Evolutionary conservation across 2,888 invertebrate species (phyloP).

Genomic region (Melanchra persicariae): DNA sequence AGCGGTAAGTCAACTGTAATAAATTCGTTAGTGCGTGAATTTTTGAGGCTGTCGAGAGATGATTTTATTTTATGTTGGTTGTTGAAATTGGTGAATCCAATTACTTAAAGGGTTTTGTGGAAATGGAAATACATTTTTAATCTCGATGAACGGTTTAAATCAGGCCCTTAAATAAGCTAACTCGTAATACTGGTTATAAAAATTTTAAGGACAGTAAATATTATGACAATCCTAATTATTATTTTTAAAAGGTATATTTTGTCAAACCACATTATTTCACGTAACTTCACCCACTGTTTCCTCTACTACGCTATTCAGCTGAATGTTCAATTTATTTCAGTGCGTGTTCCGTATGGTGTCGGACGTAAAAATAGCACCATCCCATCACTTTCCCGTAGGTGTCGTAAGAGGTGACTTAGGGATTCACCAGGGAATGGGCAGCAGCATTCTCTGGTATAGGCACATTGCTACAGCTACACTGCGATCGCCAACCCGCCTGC

Average conservation of each 20-base stretch:
- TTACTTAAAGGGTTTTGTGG: slow-evolving; percentile 20
- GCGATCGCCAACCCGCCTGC: too few relatives aligned
- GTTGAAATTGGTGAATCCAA: slow-evolving; percentile 35
- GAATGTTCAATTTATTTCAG: slow-evolving; percentile 52
- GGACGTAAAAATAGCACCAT: too few relatives aligned
- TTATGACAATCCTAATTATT: background rate
- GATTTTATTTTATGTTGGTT: slow-evolving; percentile 30
- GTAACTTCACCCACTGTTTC: slow-evolving; percentile 22
- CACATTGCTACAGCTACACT: too few relatives aligned
- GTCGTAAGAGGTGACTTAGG: too few relatives aligned
- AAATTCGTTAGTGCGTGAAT: slow-evolving; percentile 56
- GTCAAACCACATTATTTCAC: background rate
- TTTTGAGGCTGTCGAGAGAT: slow-evolving; percentile 42
- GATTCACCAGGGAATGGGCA: too few relatives aligned
- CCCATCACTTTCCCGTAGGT: too few relatives aligned
- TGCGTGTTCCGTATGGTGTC: too few relatives aligned
- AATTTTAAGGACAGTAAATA: too few relatives aligned
- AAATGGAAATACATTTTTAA: slow-evolving; percentile 22
- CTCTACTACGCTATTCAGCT: background rate
- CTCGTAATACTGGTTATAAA: background rate
- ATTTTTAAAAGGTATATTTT: background rate
- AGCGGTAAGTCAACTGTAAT: slow-evolving; percentile 57
- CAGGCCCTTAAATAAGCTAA: background rate
- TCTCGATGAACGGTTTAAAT: background rate
- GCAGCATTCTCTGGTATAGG: too few relatives aligned